Conservation (phyloP, 2,888 invertebrate genomes). For the Drosophila setosimentum region DNA sequence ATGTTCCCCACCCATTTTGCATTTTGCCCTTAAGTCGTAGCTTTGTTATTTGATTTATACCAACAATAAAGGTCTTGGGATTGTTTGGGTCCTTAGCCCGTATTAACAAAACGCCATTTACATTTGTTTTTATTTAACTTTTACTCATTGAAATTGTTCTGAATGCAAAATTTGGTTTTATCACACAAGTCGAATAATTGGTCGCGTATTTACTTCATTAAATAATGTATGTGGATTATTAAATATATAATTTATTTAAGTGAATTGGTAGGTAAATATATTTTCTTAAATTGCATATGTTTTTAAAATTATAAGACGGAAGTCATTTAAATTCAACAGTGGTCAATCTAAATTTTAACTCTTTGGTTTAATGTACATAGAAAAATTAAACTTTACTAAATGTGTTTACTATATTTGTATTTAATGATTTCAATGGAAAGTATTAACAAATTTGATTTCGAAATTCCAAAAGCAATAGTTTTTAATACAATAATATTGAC, state of each 20-base stretch:
- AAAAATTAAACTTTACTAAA: background rate
- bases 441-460: background rate
- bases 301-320: background rate
- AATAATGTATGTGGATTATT: background rate
- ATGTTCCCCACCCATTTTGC: conserved; percentile 14
- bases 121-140: conserved; percentile 58
- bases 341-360: background rate
- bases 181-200: conserved; percentile 39
- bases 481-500: background rate
- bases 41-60: conserved; percentile 23
- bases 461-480: background rate
- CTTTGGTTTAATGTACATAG: background rate
- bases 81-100: conserved; percentile 37
- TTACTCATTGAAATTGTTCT: conserved; percentile 82
- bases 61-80: conserved; percentile 25
- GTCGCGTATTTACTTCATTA: conserved; percentile 16
- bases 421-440: background rate
- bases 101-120: conserved; percentile 60
- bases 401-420: conserved; percentile 4
- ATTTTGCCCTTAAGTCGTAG: conserved; percentile 34
- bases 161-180: conserved; percentile 78
- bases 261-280: background rate
- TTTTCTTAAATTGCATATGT: background rate
- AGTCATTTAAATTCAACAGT: background rate
- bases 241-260: conserved; percentile 16